These are phyloP conservation scores for Sturnira hondurensis DNA, from an alignment of 2,113 vertebrate genomes.

Conservation along the genomic window DNA sequence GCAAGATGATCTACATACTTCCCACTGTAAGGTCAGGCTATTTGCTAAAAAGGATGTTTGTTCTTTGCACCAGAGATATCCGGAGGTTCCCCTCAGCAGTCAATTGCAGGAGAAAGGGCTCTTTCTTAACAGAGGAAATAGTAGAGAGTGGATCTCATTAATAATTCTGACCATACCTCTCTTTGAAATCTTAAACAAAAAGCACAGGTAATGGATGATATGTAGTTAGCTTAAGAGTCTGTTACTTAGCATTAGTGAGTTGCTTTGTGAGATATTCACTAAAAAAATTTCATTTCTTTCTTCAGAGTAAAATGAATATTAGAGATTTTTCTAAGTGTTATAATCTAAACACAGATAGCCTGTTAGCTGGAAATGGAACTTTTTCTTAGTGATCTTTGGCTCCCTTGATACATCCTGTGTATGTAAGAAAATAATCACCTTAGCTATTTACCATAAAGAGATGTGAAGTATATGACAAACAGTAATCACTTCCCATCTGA, in stretches of 20 bases:
- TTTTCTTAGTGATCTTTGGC: not conserved
- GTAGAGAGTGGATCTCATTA: not conserved
- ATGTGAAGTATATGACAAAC: constrained; percentile 12
- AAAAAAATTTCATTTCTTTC: not conserved
- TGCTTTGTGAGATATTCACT: not conserved
- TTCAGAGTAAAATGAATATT: not conserved
- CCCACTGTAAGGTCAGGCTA: not conserved
- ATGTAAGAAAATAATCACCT: not conserved
- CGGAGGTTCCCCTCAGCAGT: not conserved
- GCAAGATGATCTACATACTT: not conserved
- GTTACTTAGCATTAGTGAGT: not conserved
- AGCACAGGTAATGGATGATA: not conserved
- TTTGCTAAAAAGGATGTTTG: constrained; percentile 10
- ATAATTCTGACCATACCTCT: not conserved
- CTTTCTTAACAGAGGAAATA: not conserved
- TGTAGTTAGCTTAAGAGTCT: not conserved
- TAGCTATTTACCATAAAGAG: not conserved
- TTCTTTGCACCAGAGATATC: not conserved
- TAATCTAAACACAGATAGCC: not conserved
- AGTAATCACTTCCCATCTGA: not conserved
- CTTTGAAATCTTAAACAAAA: not conserved
- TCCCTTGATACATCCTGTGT: not conserved
- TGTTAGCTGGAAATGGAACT: not conserved
- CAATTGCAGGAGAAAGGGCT: not conserved
- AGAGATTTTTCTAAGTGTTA: constrained; percentile 4